These are phyloP conservation scores for Drosophila nigricruria DNA, from an alignment of 2,888 invertebrate species.

Conservation along the genomic window DNA sequence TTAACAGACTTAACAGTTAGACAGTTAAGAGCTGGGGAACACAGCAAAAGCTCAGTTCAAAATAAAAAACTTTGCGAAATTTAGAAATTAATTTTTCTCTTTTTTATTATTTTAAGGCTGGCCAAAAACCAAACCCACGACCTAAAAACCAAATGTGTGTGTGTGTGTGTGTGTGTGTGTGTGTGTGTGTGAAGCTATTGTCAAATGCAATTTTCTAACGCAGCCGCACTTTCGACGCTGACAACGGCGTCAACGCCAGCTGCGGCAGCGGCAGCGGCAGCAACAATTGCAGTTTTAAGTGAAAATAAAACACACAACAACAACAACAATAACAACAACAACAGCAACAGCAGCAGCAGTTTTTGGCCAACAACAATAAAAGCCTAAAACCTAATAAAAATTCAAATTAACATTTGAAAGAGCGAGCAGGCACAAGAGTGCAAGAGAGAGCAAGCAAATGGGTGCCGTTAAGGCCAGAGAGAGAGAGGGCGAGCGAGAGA, in stretches of 20 bases:
- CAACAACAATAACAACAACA: constrained; percentile 48
- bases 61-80: constrained; percentile 9
- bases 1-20: constrained; percentile 11
- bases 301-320: constrained; percentile 65
- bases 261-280: constrained; percentile 43
- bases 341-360: constrained; percentile 55
- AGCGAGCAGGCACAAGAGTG: constrained; percentile 57
- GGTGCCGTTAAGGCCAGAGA: constrained; percentile 32
- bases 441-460: constrained; percentile 29
- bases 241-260: constrained; percentile 52
- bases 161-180: constrained; percentile 28
- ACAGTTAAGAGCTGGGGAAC: constrained; percentile 21
- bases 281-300: constrained; percentile 62
- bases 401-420: constrained; percentile 83
- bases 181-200: constrained; percentile 56
- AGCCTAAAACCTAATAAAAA: constrained; percentile 84
- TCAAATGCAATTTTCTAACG: constrained; percentile 83
- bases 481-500: constrained; percentile 5
- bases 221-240: constrained; percentile 82
- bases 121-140: constrained; percentile 49
- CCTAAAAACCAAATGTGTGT: constrained; percentile 47
- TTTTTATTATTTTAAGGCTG: constrained; percentile 11
- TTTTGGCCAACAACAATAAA: constrained; percentile 65
- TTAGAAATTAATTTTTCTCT: constrained; percentile 22
- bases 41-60: constrained; percentile 8